Base-by-base conservation (phyloP, 2,797 vertebrate species). In the Thunnus albacares region DNA sequence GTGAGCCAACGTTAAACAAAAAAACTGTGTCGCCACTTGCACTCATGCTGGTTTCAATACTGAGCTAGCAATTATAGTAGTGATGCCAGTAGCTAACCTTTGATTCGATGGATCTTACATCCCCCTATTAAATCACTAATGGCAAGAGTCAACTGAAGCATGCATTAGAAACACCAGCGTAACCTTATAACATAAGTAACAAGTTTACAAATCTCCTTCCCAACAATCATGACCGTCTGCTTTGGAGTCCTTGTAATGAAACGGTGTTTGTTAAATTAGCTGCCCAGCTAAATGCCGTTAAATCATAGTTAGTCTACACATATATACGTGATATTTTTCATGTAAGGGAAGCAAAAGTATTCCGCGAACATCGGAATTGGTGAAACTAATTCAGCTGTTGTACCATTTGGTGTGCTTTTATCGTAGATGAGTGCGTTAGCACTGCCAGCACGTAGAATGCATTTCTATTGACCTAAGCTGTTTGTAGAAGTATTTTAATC, bases 401-500 rank as follows among this genome's bases (percentile, higher is more conserved):
- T 4, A 12, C 41, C 41, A 14, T 1, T 43, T 4, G 13, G 41
- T 43, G 12, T 43, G 41, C 41, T 43, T 38, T 38, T 38, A 12
- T 3, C 11, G 38, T 38, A 38, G 38, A 10, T 38, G 11, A 43
- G 13, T 4, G 13, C 41, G 41, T 43, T 43, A 43, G 41, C 41
- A 43, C 41, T 43, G 41, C 17, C 2, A 30, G 5, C 12, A 28
- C 2, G 13, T 3, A 51, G 0, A 55, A 49, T 0, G 9, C 0
- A 43, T 13, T 52, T 4, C n/a, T 45, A 11, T 33, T 0, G 22
- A 38, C 0, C 14, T 22, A 0, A 22, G 2, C 2, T 57, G 10
- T 20, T 35, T 11, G 1, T 1, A 2, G 10, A 35, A 0, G 0
- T 1, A 15, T 24, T 30, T 45, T 0, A 18, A 4, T 28, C 4